A percentile compares a stretch with the other conserved stretches of the same genome.
Evolutionary conservation across 2,888 invertebrate species (phyloP).

Genomic region (Coelopa pilipes): DNA sequence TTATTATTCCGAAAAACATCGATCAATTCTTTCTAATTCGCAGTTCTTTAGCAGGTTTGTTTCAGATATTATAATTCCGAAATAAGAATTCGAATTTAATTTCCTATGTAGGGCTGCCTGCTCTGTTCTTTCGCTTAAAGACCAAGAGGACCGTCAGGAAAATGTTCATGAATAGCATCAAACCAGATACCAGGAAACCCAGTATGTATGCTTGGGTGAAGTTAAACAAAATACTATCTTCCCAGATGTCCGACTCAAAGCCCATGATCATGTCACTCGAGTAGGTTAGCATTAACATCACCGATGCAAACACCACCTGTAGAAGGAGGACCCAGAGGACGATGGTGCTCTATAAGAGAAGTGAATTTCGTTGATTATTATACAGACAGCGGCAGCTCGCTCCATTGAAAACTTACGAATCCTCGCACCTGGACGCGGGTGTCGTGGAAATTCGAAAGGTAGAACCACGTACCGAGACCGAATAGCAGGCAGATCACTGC

Average conservation of each 20-base stretch:
- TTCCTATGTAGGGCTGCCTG: neutral
- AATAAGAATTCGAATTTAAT: neutral
- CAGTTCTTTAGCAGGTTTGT: neutral
- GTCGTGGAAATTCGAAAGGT: constrained; percentile 40
- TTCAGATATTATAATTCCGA: neutral
- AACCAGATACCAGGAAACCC: neutral
- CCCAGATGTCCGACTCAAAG: constrained; percentile 28
- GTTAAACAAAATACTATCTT: neutral
- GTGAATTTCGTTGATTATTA: neutral
- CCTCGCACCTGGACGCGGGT: constrained; percentile 41
- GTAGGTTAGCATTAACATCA: neutral
- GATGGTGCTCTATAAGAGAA: constrained; percentile 20
- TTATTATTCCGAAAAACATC: too few species aligned
- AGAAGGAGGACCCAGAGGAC: constrained; percentile 30
- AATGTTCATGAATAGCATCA: constrained; percentile 33
- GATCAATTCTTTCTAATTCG: too few species aligned
- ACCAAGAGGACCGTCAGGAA: neutral
- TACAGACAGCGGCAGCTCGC: neutral
- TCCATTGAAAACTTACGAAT: constrained; percentile 26
- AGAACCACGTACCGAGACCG: constrained; percentile 45
- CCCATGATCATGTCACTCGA: neutral
- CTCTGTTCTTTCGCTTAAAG: neutral
- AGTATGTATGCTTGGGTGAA: constrained; percentile 6
- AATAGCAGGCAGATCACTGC: constrained; percentile 8
- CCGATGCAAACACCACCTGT: neutral